A percentile compares a stretch with the other conserved stretches of the same genome.
phyloP scores from a whole-genome alignment of 2,888 invertebrate genomes.

The Amphipoea lucens region DNA sequence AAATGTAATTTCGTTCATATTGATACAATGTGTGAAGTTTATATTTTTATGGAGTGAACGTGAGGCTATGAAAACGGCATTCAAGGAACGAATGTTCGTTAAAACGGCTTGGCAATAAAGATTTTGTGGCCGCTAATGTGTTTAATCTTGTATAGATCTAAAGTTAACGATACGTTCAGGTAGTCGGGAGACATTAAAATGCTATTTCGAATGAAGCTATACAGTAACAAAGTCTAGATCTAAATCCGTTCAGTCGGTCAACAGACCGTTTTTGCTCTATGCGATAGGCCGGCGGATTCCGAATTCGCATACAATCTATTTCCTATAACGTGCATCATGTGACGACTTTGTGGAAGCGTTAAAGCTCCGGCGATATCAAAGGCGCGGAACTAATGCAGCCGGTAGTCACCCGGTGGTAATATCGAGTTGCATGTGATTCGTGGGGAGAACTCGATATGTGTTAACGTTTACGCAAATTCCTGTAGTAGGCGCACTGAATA shows the following conservation, averaged over 20 bases:
- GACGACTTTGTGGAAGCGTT: conserved; percentile 12
- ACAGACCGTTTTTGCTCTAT: conserved; percentile 5
- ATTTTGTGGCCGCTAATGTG: conserved; percentile 61
- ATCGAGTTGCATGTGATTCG: conserved; percentile 36
- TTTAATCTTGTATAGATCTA: conserved; percentile 54
- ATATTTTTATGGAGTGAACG: conserved; percentile 65
- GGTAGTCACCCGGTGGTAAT: conserved; percentile 12
- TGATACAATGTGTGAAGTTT: conserved; percentile 66
- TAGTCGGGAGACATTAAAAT: conserved; percentile 36
- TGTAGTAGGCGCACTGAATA: conserved; percentile 83
- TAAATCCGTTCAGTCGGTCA: conserved; percentile 20
- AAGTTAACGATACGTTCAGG: conserved; percentile 35
- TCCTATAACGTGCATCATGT: conserved; percentile 10
- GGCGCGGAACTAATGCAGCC: conserved; percentile 3
- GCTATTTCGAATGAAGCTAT: conserved; percentile 18
- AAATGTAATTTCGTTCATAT: conserved; percentile 55
- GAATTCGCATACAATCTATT: conserved; percentile 16
- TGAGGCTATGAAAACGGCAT: conserved; percentile 64
- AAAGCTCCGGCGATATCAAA: conserved; percentile 15
- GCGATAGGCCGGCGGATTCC: background rate
- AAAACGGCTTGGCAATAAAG: conserved; percentile 63
- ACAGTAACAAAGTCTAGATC: conserved; percentile 18
- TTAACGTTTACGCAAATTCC: conserved; percentile 70
- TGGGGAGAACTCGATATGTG: conserved; percentile 59
- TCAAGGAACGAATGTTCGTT: conserved; percentile 61